Conservation (phyloP, 2,888 invertebrate species). For the Noctua janthe region DNA sequence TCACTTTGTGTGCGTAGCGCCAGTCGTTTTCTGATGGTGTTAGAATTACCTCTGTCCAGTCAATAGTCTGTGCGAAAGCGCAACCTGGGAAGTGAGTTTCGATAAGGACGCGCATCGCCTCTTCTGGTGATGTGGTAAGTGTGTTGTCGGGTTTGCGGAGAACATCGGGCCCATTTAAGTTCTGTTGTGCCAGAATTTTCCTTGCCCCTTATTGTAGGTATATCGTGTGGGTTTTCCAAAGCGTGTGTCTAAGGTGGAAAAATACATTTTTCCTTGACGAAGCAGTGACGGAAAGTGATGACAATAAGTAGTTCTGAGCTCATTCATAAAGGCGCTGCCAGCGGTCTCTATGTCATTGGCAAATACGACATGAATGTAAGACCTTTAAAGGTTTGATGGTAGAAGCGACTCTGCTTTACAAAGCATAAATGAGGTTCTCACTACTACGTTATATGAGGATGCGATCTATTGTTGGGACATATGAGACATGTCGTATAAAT, state of each 20-base stretch:
- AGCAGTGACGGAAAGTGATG: background rate
- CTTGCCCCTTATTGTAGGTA: background rate
- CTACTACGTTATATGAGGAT: background rate
- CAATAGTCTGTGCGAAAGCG: too few species aligned
- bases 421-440: constrained; percentile 24
- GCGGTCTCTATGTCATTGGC: constrained; percentile 4
- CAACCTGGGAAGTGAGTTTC: too few species aligned
- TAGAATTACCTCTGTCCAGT: too few species aligned
- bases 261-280: background rate
- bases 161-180: too few species aligned
- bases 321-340: background rate
- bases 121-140: too few species aligned
- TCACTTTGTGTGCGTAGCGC: too few species aligned
- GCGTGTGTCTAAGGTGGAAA: background rate
- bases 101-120: too few species aligned
- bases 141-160: too few species aligned
- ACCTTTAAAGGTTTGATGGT: constrained; percentile 12
- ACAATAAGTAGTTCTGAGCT: background rate
- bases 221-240: too few species aligned
- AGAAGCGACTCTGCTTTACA: constrained; percentile 5
- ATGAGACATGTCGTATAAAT: background rate
- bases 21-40: too few species aligned
- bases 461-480: constrained; percentile 6
- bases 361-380: constrained; percentile 8
- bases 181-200: too few species aligned